A percentile compares a stretch with the other conserved stretches of the same genome.
Conservation (phyloP, 2,797 vertebrate species). For the Cercopithecus diana region DNA sequence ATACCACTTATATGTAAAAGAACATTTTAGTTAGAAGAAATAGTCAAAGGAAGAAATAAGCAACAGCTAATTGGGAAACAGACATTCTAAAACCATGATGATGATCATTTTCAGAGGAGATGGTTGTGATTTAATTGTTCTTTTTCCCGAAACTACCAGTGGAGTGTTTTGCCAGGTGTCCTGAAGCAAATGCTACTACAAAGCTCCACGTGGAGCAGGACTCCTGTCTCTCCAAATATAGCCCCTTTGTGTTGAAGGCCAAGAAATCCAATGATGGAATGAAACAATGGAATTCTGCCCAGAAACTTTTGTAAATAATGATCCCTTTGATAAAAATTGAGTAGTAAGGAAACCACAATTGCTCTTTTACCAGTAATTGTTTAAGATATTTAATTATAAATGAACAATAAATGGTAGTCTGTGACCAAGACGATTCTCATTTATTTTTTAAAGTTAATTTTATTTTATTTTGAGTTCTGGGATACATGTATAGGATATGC, state of each 20-base stretch:
- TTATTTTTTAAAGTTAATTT: not conserved
- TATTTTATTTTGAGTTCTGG: not conserved
- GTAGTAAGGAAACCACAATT: not conserved
- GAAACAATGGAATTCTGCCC: constrained; percentile 47
- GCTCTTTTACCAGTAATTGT: not conserved
- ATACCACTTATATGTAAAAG: constrained; percentile 8
- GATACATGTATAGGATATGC: not conserved
- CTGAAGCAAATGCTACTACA: constrained; percentile 5
- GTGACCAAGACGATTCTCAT: not conserved
- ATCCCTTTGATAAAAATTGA: constrained; percentile 33
- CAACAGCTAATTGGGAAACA: constrained; percentile 9
- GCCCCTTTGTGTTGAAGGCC: constrained; percentile 23
- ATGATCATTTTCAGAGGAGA: not conserved
- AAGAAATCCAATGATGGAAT: not conserved
- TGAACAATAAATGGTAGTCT: not conserved
- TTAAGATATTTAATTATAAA: not conserved
- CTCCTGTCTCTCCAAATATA: constrained; percentile 27
- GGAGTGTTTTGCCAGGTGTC: not conserved
- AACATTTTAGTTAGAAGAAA: constrained; percentile 45
- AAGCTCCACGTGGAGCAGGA: not conserved
- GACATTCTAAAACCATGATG: not conserved
- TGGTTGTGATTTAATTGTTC: not conserved
- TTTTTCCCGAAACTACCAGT: constrained; percentile 25
- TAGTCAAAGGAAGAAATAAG: constrained; percentile 30
- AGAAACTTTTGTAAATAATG: constrained; percentile 30